Base-by-base conservation (phyloP, 2,797 vertebrate genomes). In the Clamator glandarius region DNA sequence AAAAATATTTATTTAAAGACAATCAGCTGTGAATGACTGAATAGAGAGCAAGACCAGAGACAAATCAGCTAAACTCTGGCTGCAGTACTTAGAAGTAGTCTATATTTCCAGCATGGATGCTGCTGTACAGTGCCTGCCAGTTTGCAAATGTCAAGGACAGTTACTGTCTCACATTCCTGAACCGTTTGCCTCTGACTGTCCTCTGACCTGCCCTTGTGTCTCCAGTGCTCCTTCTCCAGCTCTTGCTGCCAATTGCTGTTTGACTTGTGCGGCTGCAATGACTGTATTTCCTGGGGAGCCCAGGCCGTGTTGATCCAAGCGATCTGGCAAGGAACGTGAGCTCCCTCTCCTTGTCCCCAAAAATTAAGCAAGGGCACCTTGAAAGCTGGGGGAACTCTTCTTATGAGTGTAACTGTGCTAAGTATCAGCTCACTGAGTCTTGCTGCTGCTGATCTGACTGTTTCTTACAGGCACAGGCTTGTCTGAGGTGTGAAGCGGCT, bases 131-230 rank as follows among this genome's bases (percentile, higher is more conserved):
- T 1, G 9, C 92, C 92, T 97, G 95, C 90, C 96, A 96, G 95
- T 64, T 93, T 72, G 87, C 84, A 97, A 95, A 96, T 96, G 96
- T 97, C 97, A 96, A 96, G 96, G 96, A 19, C 95, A 48, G 83
- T 91, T 92, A 64, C 80, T 23, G 67, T 94, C 81, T 94, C 62
- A 12, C 85, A 54, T 93, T 94, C 95, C 89, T 77, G 58, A 72
- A 76, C 61, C 51, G 74, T 51, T 94, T 83, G 79, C 61, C 42
- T 73, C 90, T 73, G 89, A 66, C 83, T 78, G 82, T 92, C 83
- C 75, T 92, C 76, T 78, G 92, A 89, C 66, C 78, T 94, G 58
- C 67, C 80, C 87, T 18, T 39, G 39, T 91, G 79, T 91, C 91
- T 91, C 44, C 76, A 87, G 20, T 2, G 0, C 76, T 76, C 31